Conservation (phyloP, 1,140 invertebrate genomes). For the Penaeus chinensis region DNA sequence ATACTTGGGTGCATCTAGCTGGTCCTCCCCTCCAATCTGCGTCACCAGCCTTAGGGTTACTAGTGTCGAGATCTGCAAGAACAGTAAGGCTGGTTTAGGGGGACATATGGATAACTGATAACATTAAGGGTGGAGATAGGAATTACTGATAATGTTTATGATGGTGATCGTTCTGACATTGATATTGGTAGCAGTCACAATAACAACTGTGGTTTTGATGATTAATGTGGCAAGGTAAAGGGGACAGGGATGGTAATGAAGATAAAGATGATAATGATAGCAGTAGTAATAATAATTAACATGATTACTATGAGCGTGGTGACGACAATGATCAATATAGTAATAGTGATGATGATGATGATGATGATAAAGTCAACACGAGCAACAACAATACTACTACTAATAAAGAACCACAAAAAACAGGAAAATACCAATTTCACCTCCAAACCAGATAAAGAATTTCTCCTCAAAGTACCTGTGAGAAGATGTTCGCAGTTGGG, state of each 20-base stretch:
- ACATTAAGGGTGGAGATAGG: not conserved
- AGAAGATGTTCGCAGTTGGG: slow-evolving; percentile 83
- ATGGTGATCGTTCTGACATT: not conserved
- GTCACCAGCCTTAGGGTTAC: slow-evolving; percentile 69
- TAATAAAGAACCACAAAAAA: not conserved
- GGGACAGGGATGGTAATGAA: no score
- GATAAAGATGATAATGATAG: no score
- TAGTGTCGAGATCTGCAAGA: slow-evolving; percentile 68
- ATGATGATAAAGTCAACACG: not conserved
- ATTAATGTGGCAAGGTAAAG: no score
- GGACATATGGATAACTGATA: no score
- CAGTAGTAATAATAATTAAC: no score
- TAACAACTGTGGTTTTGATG: no score
- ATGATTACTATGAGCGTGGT: no score
- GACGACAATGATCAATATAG: not conserved
- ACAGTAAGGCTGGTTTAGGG: not conserved
- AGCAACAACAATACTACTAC: not conserved
- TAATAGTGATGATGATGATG: not conserved
- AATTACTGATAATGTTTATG: no score
- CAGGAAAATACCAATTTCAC: not conserved
- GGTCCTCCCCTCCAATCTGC: slow-evolving; percentile 67
- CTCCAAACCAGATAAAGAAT: not conserved
- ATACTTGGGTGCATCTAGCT: slow-evolving; percentile 70
- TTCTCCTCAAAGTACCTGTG: slow-evolving; percentile 74
- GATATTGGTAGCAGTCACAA: not conserved